Conservation (phyloP, 1,140 invertebrate genomes). For the Chironomus tepperi region DNA sequence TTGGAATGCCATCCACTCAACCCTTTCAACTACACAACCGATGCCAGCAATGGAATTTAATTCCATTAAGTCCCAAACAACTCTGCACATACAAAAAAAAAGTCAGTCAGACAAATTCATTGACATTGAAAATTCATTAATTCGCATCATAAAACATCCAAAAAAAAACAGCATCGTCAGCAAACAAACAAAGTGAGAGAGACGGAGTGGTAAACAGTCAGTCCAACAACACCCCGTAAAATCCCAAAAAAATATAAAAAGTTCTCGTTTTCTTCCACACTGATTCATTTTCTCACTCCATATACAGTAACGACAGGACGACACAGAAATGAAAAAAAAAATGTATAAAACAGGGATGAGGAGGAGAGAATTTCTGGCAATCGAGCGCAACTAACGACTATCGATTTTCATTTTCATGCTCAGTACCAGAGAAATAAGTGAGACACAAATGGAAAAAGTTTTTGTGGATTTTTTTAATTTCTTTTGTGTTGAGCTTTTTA, state of each 20-base stretch:
- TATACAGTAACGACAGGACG: not conserved
- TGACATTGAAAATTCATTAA: slow-evolving; percentile 21
- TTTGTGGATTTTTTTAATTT: no score
- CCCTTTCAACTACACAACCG: no score
- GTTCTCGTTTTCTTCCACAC: not conserved
- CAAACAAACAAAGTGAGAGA: not conserved
- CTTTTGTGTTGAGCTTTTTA: no score
- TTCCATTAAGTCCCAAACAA: no score
- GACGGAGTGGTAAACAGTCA: not conserved
- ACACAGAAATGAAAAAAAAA: not conserved
- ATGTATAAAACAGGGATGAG: not conserved
- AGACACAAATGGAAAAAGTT: not conserved
- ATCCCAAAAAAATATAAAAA: not conserved
- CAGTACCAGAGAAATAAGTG: not conserved
- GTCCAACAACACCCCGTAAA: slow-evolving; percentile 5
- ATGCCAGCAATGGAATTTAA: no score
- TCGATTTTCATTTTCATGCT: slow-evolving; percentile 10
- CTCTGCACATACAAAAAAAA: no score
- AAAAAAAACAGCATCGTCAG: slow-evolving; percentile 6
- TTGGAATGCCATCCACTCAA: no score
- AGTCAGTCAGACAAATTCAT: slow-evolving; percentile 7
- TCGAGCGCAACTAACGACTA: slow-evolving; percentile 4
- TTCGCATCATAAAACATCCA: not conserved
- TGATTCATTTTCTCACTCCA: not conserved
- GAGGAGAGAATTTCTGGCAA: not conserved